Base-by-base conservation (phyloP, 2,888 invertebrate genomes). In the Deroplatys truncata region DNA sequence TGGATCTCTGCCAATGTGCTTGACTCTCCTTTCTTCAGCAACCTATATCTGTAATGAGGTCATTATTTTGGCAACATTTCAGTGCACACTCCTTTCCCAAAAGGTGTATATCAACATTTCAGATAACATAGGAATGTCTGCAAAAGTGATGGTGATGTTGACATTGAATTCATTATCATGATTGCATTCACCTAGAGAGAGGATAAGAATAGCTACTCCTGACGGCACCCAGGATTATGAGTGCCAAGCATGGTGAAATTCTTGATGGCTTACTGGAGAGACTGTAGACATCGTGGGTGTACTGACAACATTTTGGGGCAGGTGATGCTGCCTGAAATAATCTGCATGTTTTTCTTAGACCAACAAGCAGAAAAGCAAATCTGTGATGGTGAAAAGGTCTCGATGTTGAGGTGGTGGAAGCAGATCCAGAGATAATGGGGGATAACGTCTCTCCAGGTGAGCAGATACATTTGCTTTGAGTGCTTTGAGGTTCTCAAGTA, bases 61-160 rank as follows among this genome's bases (percentile, higher is more conserved):
- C 90, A 90, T 88, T 88, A 72, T 56, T 90, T 90, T 90, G 90
- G 88, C 90, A 83, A 84, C 82, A n/a, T 49, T 90, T 88, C 88
- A 88, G 83, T n/a, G 31, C 56, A 87, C 83, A 87, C n/a, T 87
- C 87, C 43, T 31, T 87, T 83, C 83, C 83, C 82, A 87, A 87
- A 87, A 87, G 35, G 28, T 87, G 31, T n/a, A 31, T 83, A 87
- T 87, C 82, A 87, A 35, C 82, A n/a, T 28, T 35, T 87, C 82
- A 43, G n/a, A 82, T 72, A 72, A 72, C 56, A 72, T 72, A 72
- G 25, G 56, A 49, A 28, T 15, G 88, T 88, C 83, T 88, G 31
- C 84, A 43, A 35, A 29, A 10, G 85, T 25, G 43, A 25, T 43
- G n/a, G 16, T 85, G 43, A 28, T 25, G 43, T 28, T 29, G 84